Base-by-base conservation (phyloP, 2,797 vertebrate species). In the Peromyscus eremicus region DNA sequence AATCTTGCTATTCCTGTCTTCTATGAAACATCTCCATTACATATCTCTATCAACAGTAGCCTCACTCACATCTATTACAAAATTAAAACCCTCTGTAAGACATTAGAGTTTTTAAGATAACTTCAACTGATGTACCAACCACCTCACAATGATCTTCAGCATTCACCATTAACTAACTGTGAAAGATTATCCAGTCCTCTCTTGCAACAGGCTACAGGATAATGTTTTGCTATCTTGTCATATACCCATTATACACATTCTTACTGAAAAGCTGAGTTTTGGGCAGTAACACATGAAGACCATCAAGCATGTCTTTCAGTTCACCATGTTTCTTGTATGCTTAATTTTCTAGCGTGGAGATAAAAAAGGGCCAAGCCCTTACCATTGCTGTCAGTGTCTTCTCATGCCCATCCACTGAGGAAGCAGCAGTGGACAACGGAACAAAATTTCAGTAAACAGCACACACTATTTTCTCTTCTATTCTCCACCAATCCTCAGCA, bases 281-380 rank as follows among this genome's bases (percentile, higher is more conserved):
- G 88, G 71, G 29, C 52, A 87, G 76, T 37, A 37, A 55, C 11
- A 79, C n/a, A 76, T 64, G 43, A 23, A 88, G 75, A 91, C 83
- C 70, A 64, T 32, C 93, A 89, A 84, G 2, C 89, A 92, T 92
- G 62, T 60, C 57, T 94, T 91, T 88, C 81, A 77, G 57, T 43
- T 87, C 96, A 77, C 57, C 32, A 10, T 77, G 82, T 34, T 10
- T 91, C 68, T 55, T 21, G 43, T 62, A 70, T 5, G 5, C 0
- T 76, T 49, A 95, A 3, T 19, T 43, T n/a, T 32, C 87, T 88
- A 17, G 87, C 34, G 23, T 93, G 82, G 60, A 95, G 87, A 91
- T 62, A 79, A 8, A 34, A 93, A 82, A 82, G 94, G 94, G 94
- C 96, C 86, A 95, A 93, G 40, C 13, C 5, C 14, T 71, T 77